These are phyloP conservation scores for human DNA, from an alignment of 2,113 vertebrate species.

Conservation along the genomic window DNA sequence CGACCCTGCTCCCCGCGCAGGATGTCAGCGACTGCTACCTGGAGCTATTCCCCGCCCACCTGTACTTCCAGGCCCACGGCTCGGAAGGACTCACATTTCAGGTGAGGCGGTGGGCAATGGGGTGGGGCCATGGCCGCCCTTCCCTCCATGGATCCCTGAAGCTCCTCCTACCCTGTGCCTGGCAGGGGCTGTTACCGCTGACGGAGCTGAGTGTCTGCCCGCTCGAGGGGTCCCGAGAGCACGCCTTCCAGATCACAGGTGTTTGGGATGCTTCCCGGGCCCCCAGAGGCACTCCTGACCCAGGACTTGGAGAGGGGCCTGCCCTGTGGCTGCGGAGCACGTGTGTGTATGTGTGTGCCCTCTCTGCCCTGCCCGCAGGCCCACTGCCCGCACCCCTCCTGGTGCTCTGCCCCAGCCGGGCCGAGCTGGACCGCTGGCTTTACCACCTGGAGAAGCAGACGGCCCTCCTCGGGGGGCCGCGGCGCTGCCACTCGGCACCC, in stretches of 20 bases:
- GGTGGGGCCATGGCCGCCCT: rapidly evolving
- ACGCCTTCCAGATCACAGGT: constrained; percentile 94
- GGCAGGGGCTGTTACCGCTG: constrained; percentile 92
- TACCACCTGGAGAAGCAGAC: constrained; percentile 94
- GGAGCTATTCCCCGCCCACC: constrained; percentile 95
- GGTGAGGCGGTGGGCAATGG: constrained; percentile 79
- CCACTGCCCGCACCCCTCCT: constrained; percentile 92
- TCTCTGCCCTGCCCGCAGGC: constrained; percentile 81
- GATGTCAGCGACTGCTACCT: constrained; percentile 94
- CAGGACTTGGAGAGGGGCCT: not conserved
- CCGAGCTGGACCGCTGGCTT: constrained; percentile 92
- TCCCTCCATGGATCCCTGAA: not conserved
- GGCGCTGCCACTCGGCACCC: constrained; percentile 47
- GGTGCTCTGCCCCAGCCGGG: constrained; percentile 90
- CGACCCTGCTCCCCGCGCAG: constrained; percentile 77
- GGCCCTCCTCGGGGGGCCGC: constrained; percentile 86
- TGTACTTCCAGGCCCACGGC: constrained; percentile 94
- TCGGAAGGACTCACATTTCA: constrained; percentile 92
- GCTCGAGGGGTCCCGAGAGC: constrained; percentile 84
- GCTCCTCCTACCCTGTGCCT: not conserved
- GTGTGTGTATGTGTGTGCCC: no score
- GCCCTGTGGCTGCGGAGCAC: not conserved
- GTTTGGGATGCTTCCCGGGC: not conserved
- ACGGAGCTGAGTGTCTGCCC: constrained; percentile 90
- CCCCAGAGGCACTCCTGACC: not conserved